Evolutionary conservation across 1,140 invertebrate genomes (phyloP).

Genomic region (Seison nebaliae): DNA sequence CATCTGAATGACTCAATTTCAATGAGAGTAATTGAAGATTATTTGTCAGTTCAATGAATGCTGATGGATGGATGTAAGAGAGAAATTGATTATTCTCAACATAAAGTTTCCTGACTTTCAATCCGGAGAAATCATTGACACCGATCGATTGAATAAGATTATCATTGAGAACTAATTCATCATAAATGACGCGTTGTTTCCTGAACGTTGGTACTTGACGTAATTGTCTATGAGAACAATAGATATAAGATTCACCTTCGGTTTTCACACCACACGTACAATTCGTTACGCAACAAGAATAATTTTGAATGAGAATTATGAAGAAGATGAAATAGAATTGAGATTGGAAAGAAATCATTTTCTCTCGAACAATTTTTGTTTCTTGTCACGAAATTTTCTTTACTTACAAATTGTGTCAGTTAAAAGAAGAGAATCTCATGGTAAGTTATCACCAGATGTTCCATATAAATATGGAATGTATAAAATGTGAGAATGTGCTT

Average conservation of each 20-base stretch:
- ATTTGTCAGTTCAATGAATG: constrained; percentile 7
- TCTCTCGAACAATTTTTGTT: too few relatives aligned
- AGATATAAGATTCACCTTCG: constrained; percentile 11
- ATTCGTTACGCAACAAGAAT: not conserved
- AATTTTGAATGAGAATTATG: too few relatives aligned
- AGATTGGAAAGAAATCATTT: too few relatives aligned
- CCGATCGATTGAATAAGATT: constrained; percentile 4
- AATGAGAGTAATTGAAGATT: constrained; percentile 9
- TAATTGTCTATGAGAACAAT: constrained; percentile 7
- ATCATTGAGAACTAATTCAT: constrained; percentile 11
- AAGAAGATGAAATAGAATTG: too few relatives aligned
- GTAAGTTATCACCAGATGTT: too few relatives aligned
- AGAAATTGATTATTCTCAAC: constrained; percentile 4
- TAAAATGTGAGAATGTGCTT: too few relatives aligned
- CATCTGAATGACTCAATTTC: too few relatives aligned
- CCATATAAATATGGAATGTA: too few relatives aligned
- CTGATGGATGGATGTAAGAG: not conserved
- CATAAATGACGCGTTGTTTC: constrained; percentile 7
- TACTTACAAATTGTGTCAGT: too few relatives aligned
- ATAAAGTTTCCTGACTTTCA: constrained; percentile 10
- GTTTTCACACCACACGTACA: constrained; percentile 7
- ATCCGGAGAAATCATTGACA: constrained; percentile 1
- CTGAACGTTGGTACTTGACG: constrained; percentile 5
- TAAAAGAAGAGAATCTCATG: too few relatives aligned
- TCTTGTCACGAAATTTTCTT: too few relatives aligned